These are phyloP conservation scores for Oostethus manadensis DNA, from an alignment of 2,113 vertebrate genomes.

Conservation along the genomic window DNA sequence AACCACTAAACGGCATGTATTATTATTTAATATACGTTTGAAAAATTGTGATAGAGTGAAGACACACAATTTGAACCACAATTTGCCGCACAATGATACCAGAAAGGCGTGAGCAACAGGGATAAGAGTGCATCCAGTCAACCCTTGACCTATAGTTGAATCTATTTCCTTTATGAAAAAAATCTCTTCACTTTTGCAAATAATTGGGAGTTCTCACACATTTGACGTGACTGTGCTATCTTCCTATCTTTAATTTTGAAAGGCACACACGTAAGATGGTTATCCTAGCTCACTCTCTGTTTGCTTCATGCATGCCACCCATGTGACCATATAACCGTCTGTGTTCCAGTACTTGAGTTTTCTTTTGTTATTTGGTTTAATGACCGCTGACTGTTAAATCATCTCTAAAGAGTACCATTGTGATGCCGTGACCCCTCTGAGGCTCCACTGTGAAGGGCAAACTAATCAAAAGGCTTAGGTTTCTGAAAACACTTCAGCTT, in stretches of 20 bases:
- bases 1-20: no score
- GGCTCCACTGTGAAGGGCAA: conserved; percentile 15
- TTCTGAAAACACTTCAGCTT: conserved; percentile 1
- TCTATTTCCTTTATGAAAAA: conserved; percentile 48
- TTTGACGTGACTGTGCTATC: conserved; percentile 56
- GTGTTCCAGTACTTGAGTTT: conserved; percentile 32
- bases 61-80: no score
- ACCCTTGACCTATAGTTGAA: conserved; percentile 59
- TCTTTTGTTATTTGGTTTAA: conserved; percentile 42
- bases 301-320: conserved; percentile 56
- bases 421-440: conserved; percentile 24
- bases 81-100: conserved; percentile 14
- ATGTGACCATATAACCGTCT: conserved; percentile 33
- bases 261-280: conserved; percentile 57
- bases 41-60: no score
- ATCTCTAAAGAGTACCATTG: conserved; percentile 31
- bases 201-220: conserved; percentile 43
- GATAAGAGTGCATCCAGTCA: conserved; percentile 62
- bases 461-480: conserved; percentile 14
- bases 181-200: conserved; percentile 48
- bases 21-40: no score
- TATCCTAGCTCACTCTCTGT: conserved; percentile 55
- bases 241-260: conserved; percentile 76
- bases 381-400: conserved; percentile 34
- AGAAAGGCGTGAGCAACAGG: conserved; percentile 21